phyloP scores from a whole-genome alignment of 2,797 vertebrate genomes.

The Eulemur albifrons region DNA sequence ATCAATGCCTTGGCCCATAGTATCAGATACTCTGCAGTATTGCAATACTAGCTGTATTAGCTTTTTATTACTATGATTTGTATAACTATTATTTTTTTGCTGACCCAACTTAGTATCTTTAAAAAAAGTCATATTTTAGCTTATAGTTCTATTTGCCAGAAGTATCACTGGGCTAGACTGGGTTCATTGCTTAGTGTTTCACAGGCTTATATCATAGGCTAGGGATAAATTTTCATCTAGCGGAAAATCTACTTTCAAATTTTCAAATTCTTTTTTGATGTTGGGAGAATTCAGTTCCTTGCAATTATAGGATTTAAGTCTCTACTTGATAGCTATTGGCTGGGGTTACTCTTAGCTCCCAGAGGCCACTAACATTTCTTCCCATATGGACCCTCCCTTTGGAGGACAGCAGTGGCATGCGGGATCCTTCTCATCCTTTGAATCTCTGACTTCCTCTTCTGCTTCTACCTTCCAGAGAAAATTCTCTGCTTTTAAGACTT shows the following conservation, averaged over 20 bases:
- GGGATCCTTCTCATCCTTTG: not conserved
- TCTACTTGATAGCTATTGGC: not conserved
- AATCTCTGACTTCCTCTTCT: not conserved
- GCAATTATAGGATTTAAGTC: not conserved
- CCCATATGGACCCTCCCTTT: rapidly evolving
- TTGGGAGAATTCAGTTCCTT: not conserved
- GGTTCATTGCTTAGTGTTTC: not conserved
- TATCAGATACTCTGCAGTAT: not conserved
- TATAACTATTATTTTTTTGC: not conserved
- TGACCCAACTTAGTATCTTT: not conserved
- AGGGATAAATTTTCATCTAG: not conserved
- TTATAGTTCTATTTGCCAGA: not conserved
- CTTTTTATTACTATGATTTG: not conserved
- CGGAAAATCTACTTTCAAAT: not conserved
- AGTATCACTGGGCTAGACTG: rapidly evolving
- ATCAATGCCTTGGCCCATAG: not conserved
- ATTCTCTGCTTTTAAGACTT: not conserved
- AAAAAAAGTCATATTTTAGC: not conserved
- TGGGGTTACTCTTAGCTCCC: not conserved
- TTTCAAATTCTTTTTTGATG: not conserved
- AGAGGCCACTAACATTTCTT: not conserved
- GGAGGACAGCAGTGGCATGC: not conserved
- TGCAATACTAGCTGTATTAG: not conserved
- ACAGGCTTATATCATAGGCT: not conserved
- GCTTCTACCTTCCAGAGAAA: not conserved